Base-by-base conservation (phyloP, 2,888 invertebrate species). In the Limulus polyphemus region DNA sequence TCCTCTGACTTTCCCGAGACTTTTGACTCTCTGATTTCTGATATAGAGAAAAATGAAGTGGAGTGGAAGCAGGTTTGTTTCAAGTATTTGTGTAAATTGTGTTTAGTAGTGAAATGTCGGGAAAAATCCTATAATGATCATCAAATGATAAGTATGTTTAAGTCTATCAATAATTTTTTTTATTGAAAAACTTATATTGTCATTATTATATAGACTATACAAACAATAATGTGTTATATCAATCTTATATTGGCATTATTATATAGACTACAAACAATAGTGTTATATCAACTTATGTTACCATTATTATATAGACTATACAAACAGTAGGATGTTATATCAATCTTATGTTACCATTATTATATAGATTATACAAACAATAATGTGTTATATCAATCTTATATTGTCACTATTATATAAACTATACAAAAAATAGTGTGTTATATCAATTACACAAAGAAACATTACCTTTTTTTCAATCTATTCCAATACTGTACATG, bases 21-120 rank as follows among this genome's bases (percentile, higher is more conserved):
- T 0, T 94, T 93, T 74, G 79, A 74, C 0, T 72, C 77, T 0
- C 76, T 94, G 7, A 83, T 87, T 0, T 81, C 83, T 60, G 79
- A 85, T 62, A 81, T 88, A 50, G 78, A 79, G 47, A 76, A 75
- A 1, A 77, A 80, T 63, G 69, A 81, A 5, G 74, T 76, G 0
- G 74, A 75, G 0, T 89, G 88, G 90, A 83, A 85, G 75, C 76
- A 80, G 76, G 89, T 88, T 76, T 74, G 71, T 64, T 14, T 63
- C 49, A 32, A 14, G 11, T 48, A n/a, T 14, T 4, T 54, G 17
- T 10, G 7, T 32, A 32, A 32, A 32, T 32, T 5, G 1, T 32
- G 1, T 32, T 32, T 32, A 32, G 5, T 32, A 32, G 32, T 32
- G 32, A 7, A 32, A 32, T 0, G 7, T 32, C 0, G 7, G 7